phyloP scores from a whole-genome alignment of 1,140 invertebrate genomes.

The Ctenoplectra terminalis region DNA sequence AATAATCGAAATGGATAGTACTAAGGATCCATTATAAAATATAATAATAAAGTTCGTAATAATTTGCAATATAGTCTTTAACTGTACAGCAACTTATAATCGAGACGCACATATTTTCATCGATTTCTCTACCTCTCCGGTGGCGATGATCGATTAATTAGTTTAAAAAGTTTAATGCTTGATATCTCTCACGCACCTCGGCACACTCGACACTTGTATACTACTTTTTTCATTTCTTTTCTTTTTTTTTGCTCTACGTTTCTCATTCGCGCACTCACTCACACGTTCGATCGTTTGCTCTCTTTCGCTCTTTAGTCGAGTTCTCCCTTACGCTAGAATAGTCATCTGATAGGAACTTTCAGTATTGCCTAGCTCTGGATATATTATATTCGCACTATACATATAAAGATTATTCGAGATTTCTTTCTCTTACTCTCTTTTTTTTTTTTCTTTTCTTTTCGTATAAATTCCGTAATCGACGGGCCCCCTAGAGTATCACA shows the following conservation, averaged over 20 bases:
- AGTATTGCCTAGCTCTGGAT: constrained; percentile 82
- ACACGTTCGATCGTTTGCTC: constrained; percentile 21
- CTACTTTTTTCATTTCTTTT: not conserved
- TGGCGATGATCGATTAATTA: constrained; percentile 2
- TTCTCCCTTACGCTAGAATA: constrained; percentile 78
- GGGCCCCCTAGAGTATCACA: constrained; percentile 82
- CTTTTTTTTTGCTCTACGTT: not conserved
- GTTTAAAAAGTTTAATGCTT: constrained; percentile 57
- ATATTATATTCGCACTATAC: constrained; percentile 69
- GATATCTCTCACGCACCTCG: constrained; percentile 28
- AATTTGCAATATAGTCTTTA: constrained; percentile 76
- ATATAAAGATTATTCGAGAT: constrained; percentile 58
- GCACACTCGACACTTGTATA: not conserved
- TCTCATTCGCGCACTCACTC: constrained; percentile 34
- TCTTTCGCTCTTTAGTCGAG: constrained; percentile 18
- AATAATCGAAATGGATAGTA: constrained; percentile 67
- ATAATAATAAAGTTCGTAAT: constrained; percentile 75
- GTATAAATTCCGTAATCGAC: constrained; percentile 67
- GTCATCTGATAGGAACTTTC: constrained; percentile 83
- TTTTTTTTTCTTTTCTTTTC: not conserved
- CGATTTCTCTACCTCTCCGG: not conserved
- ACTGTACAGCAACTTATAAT: constrained; percentile 75
- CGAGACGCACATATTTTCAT: not conserved
- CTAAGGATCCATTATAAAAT: constrained; percentile 71
- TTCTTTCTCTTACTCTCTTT: not conserved